phyloP scores from a whole-genome alignment of 1,140 invertebrate genomes.

The Saxidomus purpurata region DNA sequence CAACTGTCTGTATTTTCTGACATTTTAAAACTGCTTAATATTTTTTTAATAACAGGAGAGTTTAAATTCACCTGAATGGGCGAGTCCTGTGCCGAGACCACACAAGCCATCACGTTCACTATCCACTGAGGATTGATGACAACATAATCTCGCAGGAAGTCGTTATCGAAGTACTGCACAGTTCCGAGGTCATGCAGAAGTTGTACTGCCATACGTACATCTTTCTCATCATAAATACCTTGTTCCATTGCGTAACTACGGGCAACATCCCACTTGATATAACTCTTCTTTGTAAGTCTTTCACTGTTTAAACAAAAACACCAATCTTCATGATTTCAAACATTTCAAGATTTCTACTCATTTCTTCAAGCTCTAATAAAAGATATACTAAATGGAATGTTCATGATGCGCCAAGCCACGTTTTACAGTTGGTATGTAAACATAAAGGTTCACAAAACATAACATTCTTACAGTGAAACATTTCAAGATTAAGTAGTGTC shows the following conservation, averaged over 20 bases:
- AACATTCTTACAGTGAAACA: too few species aligned
- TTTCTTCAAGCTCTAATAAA: too few species aligned
- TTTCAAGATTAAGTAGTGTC: too few species aligned
- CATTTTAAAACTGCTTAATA: too few species aligned
- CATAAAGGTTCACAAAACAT: too few species aligned
- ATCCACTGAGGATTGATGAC: slow-evolving; percentile 86
- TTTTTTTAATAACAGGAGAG: too few species aligned
- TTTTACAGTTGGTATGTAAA: too few species aligned
- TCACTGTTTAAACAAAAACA: slow-evolving; percentile 69
- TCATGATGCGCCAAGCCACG: too few species aligned
- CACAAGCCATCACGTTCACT: slow-evolving; percentile 85
- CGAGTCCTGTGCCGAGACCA: slow-evolving; percentile 85
- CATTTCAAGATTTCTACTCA: too few species aligned
- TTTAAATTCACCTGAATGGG: slow-evolving; percentile 80
- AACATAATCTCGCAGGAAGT: slow-evolving; percentile 82
- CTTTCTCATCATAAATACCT: slow-evolving; percentile 84
- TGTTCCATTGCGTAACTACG: slow-evolving; percentile 78
- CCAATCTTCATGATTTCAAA: too few species aligned
- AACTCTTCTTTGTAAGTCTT: slow-evolving; percentile 71
- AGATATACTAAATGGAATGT: too few species aligned
- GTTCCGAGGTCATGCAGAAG: slow-evolving; percentile 85
- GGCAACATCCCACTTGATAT: slow-evolving; percentile 78
- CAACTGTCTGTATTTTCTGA: too few species aligned
- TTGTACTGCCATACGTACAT: slow-evolving; percentile 83
- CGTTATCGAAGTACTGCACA: slow-evolving; percentile 85